Conservation (phyloP, 2,888 invertebrate species). For the Zelleria hepariella region DNA sequence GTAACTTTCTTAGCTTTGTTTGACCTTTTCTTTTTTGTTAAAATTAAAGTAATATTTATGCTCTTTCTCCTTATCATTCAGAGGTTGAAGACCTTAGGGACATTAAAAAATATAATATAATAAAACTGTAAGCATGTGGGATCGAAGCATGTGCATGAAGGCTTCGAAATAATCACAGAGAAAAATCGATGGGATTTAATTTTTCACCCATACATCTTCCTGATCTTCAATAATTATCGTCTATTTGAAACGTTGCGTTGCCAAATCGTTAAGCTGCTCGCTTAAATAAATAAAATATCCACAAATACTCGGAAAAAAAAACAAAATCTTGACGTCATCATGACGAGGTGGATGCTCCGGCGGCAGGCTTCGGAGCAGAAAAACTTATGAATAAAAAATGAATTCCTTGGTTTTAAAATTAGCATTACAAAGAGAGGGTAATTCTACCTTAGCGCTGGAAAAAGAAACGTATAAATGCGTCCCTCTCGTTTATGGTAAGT, state of each 20-base stretch:
- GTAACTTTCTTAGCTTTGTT: background rate
- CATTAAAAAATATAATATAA: no score
- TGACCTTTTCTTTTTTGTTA: background rate
- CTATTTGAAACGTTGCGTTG: background rate
- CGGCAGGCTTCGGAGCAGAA: slow-evolving; percentile 64
- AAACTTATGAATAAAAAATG: slow-evolving; percentile 72
- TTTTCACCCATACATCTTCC: background rate
- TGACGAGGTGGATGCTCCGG: slow-evolving; percentile 60
- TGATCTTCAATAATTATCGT: background rate
- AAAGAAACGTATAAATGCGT: slow-evolving; percentile 59
- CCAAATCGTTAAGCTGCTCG: background rate
- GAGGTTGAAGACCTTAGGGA: no score
- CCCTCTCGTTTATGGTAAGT: slow-evolving; percentile 55
- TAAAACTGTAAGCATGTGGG: no score
- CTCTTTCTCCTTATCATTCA: background rate
- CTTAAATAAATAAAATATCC: background rate
- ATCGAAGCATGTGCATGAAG: no score
- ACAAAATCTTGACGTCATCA: slow-evolving; percentile 51
- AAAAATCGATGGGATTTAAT: no score
- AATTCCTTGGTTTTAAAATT: slow-evolving; percentile 71
- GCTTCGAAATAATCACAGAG: no score
- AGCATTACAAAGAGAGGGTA: slow-evolving; percentile 69
- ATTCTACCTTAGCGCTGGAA: slow-evolving; percentile 63
- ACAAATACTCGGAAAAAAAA: slow-evolving; percentile 6
- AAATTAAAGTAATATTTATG: background rate